These are phyloP conservation scores for Periplaneta americana DNA, from an alignment of 1,140 invertebrate genomes.

Conservation along the genomic window DNA sequence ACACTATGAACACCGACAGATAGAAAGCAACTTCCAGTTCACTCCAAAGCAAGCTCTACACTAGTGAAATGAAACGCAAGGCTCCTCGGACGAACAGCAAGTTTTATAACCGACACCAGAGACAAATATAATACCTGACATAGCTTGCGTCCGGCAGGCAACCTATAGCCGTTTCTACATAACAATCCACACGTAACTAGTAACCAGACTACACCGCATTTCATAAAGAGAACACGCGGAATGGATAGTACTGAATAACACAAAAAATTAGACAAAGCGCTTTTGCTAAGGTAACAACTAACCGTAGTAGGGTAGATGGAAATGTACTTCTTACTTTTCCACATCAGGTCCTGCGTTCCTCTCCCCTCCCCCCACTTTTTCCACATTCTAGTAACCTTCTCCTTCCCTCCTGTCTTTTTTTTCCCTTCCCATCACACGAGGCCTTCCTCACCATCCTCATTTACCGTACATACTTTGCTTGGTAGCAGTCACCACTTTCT, in stretches of 20 bases:
- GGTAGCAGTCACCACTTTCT: not conserved
- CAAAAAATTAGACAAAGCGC: not conserved
- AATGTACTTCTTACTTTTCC: too few species aligned
- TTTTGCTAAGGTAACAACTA: not conserved
- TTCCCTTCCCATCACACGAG: not conserved
- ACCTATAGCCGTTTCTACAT: too few species aligned
- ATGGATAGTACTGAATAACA: not conserved
- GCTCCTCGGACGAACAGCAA: not conserved
- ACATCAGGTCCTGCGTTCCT: not conserved
- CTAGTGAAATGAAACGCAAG: not conserved
- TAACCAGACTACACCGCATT: not conserved
- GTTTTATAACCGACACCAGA: too few species aligned
- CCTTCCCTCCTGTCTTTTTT: not conserved
- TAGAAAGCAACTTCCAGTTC: not conserved
- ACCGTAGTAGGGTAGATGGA: not conserved
- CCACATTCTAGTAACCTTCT: not conserved
- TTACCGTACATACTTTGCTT: not conserved
- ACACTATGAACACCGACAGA: not conserved
- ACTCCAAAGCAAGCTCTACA: not conserved
- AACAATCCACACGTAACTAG: not conserved
- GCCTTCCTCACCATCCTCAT: not conserved
- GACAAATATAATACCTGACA: not conserved
- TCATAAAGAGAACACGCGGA: not conserved
- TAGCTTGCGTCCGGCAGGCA: not conserved
- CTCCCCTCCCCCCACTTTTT: not conserved